Base-by-base conservation (phyloP, 2,113 vertebrate genomes). In the Pseudorectes ferrugineus region DNA sequence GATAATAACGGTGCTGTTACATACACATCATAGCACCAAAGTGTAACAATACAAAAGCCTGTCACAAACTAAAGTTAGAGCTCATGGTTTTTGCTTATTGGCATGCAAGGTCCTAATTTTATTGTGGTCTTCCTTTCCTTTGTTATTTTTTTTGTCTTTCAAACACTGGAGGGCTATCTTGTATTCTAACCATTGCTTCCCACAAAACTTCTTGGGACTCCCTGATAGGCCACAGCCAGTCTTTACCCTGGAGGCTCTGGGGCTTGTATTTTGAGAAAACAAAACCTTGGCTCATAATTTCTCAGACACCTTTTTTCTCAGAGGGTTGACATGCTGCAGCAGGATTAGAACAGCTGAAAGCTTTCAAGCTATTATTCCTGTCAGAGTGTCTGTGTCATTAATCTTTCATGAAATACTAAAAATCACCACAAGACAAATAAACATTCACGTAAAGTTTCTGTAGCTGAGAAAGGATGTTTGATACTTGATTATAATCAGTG, bases 141-240 rank as follows among this genome's bases (percentile, higher is more conserved):
- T 55, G 6, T 58, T 84, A 6, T 42, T 52, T 72, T 84, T 84
- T 48, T 51, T 12, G 22, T 63, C 51, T 88, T 70, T 74, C 16
- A 38, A 2, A 43, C n/a, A 29, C 4, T 45, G 36, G n/a, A 77
- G 48, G 29, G 28, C 17, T 81, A 1, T 59, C 57, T 72, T 66
- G 11, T 92, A 5, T 91, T 74, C n/a, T 78, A 13, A 67, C 51
- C 16, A 14, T 29, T 91, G 51, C 22, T 92, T 78, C 33, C 35
- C 2, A 3, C n/a, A 76, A 49, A 77, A 46, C 26, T 36, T 88
- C 14, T 21, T 67, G 14, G 0, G 0, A 24, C 14, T 66, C 10
- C 36, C 6, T 79, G 36, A 14, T 11, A 62, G 67, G 31, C 45
- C 15, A 1, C 45, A 65, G n/a, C 45, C 43, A 71, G 3, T 6